A percentile compares a stretch with the other conserved stretches of the same genome.
These are phyloP conservation scores for Gulo gulo DNA, from an alignment of 2,113 vertebrate genomes.

Conservation along the genomic window DNA sequence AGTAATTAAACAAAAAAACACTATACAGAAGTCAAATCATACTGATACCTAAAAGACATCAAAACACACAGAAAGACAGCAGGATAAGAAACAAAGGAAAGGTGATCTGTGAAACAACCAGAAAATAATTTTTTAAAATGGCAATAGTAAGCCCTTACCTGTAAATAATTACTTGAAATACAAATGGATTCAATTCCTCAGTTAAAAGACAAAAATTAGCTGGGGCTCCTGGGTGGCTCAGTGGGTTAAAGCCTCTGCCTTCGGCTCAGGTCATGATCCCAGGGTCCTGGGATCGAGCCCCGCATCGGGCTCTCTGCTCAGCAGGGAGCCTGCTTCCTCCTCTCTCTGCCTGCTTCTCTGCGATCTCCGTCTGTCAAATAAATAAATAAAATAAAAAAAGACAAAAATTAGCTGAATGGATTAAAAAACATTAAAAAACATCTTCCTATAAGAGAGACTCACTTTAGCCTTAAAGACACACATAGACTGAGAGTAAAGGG, in stretches of 20 bases:
- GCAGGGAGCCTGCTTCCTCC: no score
- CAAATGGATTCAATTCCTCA: background rate
- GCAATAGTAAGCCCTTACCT: background rate
- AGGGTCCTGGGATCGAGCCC: no score
- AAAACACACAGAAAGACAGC: background rate
- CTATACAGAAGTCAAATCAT: background rate
- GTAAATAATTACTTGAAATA: background rate
- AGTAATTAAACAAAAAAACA: background rate
- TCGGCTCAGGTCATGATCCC: no score
- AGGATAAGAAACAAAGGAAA: background rate
- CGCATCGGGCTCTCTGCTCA: no score
- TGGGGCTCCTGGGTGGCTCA: no score
- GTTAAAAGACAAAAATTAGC: background rate
- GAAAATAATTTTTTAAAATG: background rate
- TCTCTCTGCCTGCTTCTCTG: no score
- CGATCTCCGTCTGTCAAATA: no score
- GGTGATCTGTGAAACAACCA: background rate
- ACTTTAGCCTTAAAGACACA: background rate
- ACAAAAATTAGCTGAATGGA: background rate
- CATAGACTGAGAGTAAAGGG: background rate
- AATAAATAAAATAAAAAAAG: background rate
- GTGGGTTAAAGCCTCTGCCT: no score
- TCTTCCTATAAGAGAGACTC: background rate
- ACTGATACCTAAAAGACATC: background rate
- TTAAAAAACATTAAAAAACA: background rate